A percentile compares a stretch with the other conserved stretches of the same genome.
Evolutionary conservation across 2,888 invertebrate species (phyloP).

Genomic region (Tiliacea citrago): DNA sequence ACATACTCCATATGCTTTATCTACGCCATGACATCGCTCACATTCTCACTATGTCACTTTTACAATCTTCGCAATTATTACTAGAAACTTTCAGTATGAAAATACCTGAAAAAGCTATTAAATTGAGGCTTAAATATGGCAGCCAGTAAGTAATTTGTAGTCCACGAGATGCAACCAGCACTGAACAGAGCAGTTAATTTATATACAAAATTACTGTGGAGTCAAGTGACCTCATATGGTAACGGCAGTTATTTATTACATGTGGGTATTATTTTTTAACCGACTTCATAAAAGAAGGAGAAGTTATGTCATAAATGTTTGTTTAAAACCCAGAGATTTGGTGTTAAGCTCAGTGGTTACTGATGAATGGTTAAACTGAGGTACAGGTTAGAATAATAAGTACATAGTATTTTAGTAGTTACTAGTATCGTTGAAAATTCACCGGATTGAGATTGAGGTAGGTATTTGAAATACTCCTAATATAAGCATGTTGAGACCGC

Average conservation of each 20-base stretch:
- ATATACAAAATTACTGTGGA: constrained; percentile 41
- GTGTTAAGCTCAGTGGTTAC: too few relatives aligned
- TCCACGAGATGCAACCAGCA: constrained; percentile 7
- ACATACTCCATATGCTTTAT: too few relatives aligned
- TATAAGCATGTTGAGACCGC: too few relatives aligned
- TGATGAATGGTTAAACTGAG: too few relatives aligned
- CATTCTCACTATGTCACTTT: too few relatives aligned
- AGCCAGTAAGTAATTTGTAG: constrained; percentile 25
- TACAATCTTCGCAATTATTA: too few relatives aligned
- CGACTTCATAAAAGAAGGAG: not conserved
- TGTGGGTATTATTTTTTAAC: not conserved
- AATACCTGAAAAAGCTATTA: too few relatives aligned
- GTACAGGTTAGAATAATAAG: too few relatives aligned
- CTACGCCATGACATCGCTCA: too few relatives aligned
- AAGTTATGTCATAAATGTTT: not conserved
- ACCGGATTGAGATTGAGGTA: not conserved
- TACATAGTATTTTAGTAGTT: too few relatives aligned
- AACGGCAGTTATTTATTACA: constrained; percentile 12
- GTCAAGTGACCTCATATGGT: constrained; percentile 32
- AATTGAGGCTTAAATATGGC: not conserved
- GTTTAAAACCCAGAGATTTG: too few relatives aligned
- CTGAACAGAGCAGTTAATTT: constrained; percentile 39
- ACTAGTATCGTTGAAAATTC: not conserved
- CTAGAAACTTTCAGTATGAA: too few relatives aligned
- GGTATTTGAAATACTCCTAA: not conserved